Base-by-base conservation (phyloP, 2,888 invertebrate genomes). In the Syritta pipiens region DNA sequence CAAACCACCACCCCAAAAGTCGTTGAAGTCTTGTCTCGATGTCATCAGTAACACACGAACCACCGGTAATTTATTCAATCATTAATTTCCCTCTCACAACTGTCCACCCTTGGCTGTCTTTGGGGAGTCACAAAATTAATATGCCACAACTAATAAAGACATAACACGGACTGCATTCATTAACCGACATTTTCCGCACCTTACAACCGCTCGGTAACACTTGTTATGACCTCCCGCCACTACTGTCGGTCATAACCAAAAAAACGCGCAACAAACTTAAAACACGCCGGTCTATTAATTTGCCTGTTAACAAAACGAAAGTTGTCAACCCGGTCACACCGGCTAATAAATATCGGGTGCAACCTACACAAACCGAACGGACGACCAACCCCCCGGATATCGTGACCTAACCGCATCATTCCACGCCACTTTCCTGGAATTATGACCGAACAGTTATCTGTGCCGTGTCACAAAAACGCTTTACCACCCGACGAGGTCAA, bases 271-370 rank as follows among this genome's bases (percentile, higher is more conserved):
- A n/a, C n/a, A 30, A 42, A 10, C 14, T 42, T 32, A 26, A 55
- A 57, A 62, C 62, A 68, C 24, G 51, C 42, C 49, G 62, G 35
- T 57, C 69, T 55, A 76, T 69, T 76, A 76, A 76, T 76, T 76
- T 44, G 49, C 62, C 55, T 76, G 75, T 76, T 68, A 76, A 69
- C 76, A 76, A 76, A 67, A 63, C 68, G 51, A 57, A 76, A 59
- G 24, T 69, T 69, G 76, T 76, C 75, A 75, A 63, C 57, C 55
- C 57, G 9, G 55, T 55, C 26, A 68, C 46, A 62, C 60, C 9
- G 62, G 19, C 68, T 68, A 75, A 75, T 75, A 75, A 68, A 75
- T 75, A 68, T 75, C 62, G 55, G 49, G 57, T 26, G 42, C 63
- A 72, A 28, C 26, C 55, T 14, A n/a, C n/a, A n/a, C n/a, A n/a